Base-by-base conservation (phyloP, 2,797 vertebrate genomes). In the Salmo trutta region DNA sequence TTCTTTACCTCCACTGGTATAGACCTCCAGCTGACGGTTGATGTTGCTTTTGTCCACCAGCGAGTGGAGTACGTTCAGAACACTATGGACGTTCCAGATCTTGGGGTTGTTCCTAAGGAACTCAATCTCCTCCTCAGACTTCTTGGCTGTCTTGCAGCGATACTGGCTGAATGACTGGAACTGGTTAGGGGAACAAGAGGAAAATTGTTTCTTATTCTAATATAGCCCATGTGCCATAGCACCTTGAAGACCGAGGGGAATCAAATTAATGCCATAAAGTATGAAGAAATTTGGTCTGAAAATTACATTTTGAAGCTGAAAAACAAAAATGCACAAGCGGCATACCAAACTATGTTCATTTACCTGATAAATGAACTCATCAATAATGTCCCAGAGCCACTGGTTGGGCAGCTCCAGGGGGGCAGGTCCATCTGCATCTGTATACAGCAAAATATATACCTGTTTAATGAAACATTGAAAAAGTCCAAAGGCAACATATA, bases 131-230 rank as follows among this genome's bases (percentile, higher is more conserved):
- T 99, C 98, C 53, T 99, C 98, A 0, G 97, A 95, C 82, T 99
- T 99, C 87, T 99, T 99, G 88, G 97, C 98, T 0, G 96, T 99
- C 85, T 99, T 99, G 73, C 98, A 99, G 85, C 98, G 97, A 86
- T 99, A 99, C 93, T 99, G 98, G 87, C 98, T 99, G 84, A 99
- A 99, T 0, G 98, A 99, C 88, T 99, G 98, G 88, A 99, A 99
- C 98, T 99, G 83, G 21, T 81, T 54, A 77, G 68, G 0, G 47
- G 47, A 82, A 64, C 21, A 67, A 21, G 53, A 10, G 6, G 16
- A 3, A n/a, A 10, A 31, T 14, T 19, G 16, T 33, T 47, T 47
- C 41, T 47, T 24, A 47, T 27, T 66, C 4, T 17, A 17, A 31
- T 16, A 1, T 16, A 33, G 65, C 33, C 24, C 65, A 15, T 1